These are phyloP conservation scores for Philopedon plagiatum DNA, from an alignment of 2,888 invertebrate genomes.

Conservation along the genomic window DNA sequence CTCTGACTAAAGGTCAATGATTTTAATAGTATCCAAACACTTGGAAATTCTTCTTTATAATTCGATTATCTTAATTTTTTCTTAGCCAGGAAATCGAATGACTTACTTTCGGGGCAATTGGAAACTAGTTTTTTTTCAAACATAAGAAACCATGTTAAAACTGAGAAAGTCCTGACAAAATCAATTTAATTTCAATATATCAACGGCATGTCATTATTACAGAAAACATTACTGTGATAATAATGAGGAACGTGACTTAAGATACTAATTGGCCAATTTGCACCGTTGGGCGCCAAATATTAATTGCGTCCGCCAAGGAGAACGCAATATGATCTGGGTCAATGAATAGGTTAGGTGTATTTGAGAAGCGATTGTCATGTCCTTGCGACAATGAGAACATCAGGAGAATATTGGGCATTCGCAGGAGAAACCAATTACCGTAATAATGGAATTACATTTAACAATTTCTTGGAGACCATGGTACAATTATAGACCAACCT, in stretches of 20 bases:
- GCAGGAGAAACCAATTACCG: constrained; percentile 15
- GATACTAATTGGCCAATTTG: constrained; percentile 29
- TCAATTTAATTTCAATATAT: too few species aligned
- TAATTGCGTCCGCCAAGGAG: constrained; percentile 21
- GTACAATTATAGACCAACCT: too few species aligned
- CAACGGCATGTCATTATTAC: neutral
- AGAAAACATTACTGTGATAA: constrained; percentile 7
- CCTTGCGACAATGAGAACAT: constrained; percentile 7
- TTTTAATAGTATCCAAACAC: too few species aligned
- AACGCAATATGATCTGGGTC: constrained; percentile 31
- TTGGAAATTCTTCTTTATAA: too few species aligned
- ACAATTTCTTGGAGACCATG: too few species aligned
- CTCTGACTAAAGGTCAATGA: too few species aligned
- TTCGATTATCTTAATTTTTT: too few species aligned
- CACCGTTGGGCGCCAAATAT: constrained; percentile 28
- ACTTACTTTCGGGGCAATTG: too few species aligned
- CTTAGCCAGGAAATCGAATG: too few species aligned
- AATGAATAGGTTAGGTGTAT: constrained; percentile 32
- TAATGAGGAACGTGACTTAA: constrained; percentile 19
- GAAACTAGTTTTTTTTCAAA: too few species aligned
- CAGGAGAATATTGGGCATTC: constrained; percentile 16
- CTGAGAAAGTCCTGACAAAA: too few species aligned
- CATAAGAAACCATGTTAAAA: too few species aligned
- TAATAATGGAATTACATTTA: constrained; percentile 3
- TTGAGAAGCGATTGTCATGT: constrained; percentile 16